phyloP scores from a whole-genome alignment of 2,797 vertebrate species.

The Manis pentadactyla region DNA sequence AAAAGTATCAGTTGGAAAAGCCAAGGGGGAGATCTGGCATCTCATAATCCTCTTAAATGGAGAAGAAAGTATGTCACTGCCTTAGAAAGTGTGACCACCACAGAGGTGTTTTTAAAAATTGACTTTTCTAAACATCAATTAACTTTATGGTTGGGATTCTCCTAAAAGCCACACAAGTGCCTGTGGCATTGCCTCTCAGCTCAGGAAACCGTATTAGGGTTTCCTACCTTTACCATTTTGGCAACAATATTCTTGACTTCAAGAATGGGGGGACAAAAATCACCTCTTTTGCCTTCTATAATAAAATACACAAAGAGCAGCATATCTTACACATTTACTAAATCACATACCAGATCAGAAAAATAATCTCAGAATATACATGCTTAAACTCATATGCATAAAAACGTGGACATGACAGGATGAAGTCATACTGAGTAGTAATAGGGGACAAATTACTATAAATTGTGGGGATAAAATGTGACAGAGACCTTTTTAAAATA shows the following conservation, averaged over 20 bases:
- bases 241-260: background rate
- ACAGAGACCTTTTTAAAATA: background rate
- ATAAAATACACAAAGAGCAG: background rate
- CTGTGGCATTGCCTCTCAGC: background rate
- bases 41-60: background rate
- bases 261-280: too few species aligned
- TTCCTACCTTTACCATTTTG: background rate
- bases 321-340: background rate
- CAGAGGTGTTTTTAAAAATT: background rate
- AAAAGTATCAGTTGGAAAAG: conserved; percentile 10
- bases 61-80: background rate
- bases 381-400: background rate
- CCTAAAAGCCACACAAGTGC: background rate
- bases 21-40: background rate
- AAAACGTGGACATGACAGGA: background rate
- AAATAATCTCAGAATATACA: background rate
- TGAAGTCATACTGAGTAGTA: background rate
- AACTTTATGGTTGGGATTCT: background rate
- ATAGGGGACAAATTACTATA: background rate
- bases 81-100: background rate
- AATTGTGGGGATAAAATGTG: background rate
- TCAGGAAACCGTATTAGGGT: background rate
- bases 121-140: background rate
- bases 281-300: background rate
- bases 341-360: background rate